A percentile compares a stretch with the other conserved stretches of the same genome.
These are phyloP conservation scores for Vireo altiloquus DNA, from an alignment of 2,113 vertebrate species.

Conservation along the genomic window DNA sequence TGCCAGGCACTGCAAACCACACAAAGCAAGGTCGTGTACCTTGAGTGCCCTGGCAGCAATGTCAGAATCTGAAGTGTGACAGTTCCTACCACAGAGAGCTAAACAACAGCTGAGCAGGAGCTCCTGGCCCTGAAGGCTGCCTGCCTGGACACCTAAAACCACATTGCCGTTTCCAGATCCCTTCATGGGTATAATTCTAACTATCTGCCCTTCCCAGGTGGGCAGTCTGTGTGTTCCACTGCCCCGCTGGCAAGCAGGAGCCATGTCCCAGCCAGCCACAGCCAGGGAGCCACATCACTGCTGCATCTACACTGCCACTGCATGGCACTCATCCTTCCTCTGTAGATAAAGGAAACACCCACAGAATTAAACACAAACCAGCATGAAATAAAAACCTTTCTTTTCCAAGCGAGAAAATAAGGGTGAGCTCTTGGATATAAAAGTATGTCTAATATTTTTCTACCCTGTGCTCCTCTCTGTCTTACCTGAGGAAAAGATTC, in stretches of 20 bases:
- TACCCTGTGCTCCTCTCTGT: background rate
- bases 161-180: background rate
- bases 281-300: background rate
- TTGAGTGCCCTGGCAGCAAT: background rate
- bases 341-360: background rate
- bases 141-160: background rate
- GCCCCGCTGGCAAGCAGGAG: background rate
- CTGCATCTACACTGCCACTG: fast-evolving
- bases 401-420: background rate
- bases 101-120: background rate
- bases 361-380: background rate
- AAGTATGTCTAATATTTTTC: background rate
- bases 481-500: background rate
- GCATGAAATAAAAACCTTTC: background rate
- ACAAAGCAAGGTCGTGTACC: background rate
- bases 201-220: background rate
- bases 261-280: background rate
- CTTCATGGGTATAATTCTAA: background rate
- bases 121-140: background rate
- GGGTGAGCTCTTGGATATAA: background rate
- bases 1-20: background rate
- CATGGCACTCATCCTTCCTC: background rate
- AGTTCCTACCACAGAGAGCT: background rate
- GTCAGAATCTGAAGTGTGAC: background rate
- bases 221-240: background rate